These are phyloP conservation scores for Augiades crinisus DNA, from an alignment of 2,888 invertebrate species.

Conservation along the genomic window DNA sequence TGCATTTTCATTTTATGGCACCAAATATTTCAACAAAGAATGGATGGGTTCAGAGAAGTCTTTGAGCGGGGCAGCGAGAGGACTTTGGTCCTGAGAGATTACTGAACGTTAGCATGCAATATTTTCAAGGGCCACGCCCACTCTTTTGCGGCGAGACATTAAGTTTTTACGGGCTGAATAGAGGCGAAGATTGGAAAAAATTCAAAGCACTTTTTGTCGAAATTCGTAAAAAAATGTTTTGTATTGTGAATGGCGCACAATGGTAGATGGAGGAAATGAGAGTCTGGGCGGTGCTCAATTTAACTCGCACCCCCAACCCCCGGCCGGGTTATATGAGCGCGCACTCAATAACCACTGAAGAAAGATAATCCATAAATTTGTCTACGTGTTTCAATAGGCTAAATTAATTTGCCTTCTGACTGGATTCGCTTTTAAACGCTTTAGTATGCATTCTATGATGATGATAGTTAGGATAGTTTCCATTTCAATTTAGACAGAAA, in stretches of 20 bases:
- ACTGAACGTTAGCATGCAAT: conserved; percentile 29
- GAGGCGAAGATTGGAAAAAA: conserved; percentile 78
- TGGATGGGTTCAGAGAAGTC: not conserved
- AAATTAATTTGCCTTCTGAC: conserved; percentile 30
- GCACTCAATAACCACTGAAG: conserved; percentile 51
- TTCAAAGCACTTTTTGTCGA: conserved; percentile 78
- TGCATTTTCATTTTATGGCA: conserved; percentile 1
- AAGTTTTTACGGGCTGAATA: conserved; percentile 71
- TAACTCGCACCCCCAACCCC: conserved; percentile 60
- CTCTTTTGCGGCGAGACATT: conserved; percentile 65
- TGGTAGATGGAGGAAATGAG: conserved; percentile 77
- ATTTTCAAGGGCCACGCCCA: conserved; percentile 46
- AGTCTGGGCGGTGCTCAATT: conserved; percentile 79
- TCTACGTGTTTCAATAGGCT: conserved; percentile 33
- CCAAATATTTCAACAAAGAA: conserved; percentile 16
- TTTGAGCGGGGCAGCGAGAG: conserved; percentile 18
- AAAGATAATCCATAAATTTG: conserved; percentile 42
- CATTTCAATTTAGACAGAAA: too few species aligned
- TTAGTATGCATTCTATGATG: not conserved
- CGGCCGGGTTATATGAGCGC: conserved; percentile 49
- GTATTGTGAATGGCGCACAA: conserved; percentile 78
- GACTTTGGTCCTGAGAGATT: conserved; percentile 24
- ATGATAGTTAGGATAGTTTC: not conserved
- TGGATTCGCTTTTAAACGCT: not conserved
- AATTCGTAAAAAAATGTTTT: conserved; percentile 78